phyloP scores from a whole-genome alignment of 1,140 invertebrate genomes.

The Drosophila gunungcola region DNA sequence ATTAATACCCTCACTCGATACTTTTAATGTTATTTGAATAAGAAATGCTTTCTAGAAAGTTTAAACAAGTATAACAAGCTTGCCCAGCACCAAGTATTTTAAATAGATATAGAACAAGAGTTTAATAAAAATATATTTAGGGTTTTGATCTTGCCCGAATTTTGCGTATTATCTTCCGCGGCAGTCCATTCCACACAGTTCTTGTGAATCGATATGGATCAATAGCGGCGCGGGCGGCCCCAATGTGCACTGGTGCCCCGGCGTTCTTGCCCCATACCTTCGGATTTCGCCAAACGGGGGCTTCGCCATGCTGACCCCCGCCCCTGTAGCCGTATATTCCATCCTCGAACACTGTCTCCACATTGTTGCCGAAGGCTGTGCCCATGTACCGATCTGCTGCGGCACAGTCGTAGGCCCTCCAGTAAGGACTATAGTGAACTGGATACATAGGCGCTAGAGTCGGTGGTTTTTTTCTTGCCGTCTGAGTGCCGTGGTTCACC shows the following conservation, averaged over 20 bases:
- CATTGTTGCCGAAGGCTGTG: conserved; percentile 39
- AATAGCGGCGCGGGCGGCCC: background rate
- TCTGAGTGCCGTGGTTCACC: conserved; percentile 57
- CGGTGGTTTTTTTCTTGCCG: conserved; percentile 20
- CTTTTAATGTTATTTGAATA: no score
- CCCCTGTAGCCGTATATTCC: conserved; percentile 45
- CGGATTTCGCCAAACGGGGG: background rate
- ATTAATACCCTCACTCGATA: no score
- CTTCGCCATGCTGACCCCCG: conserved; percentile 41
- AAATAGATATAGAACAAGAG: no score
- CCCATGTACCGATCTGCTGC: conserved; percentile 62
- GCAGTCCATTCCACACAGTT: background rate
- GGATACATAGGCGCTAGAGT: conserved; percentile 33
- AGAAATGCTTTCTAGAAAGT: no score
- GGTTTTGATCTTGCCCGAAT: background rate
- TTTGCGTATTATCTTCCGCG: background rate
- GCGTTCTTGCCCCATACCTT: conserved; percentile 3
- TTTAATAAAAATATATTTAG: background rate
- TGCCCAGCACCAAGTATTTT: no score
- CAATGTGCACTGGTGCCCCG: background rate
- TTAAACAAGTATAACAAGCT: no score
- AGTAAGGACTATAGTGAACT: conserved; percentile 7
- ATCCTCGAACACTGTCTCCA: conserved; percentile 57
- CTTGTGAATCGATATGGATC: conserved; percentile 2
- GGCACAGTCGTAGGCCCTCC: conserved; percentile 42